Evolutionary conservation across 1,140 invertebrate species (phyloP).

Genomic region (Bombus pascuorum): DNA sequence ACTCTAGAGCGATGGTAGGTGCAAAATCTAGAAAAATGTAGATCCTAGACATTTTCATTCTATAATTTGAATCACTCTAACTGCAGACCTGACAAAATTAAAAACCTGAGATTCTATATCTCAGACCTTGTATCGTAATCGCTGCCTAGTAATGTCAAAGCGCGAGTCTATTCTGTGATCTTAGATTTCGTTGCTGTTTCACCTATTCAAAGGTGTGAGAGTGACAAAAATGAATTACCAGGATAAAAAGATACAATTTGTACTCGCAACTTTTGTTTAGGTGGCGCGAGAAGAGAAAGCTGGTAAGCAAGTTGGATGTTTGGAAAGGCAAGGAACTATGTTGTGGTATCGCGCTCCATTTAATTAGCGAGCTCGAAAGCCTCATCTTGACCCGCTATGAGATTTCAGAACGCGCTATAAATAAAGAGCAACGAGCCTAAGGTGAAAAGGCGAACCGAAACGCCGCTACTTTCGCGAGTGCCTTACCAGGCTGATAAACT

Average conservation of each 20-base stretch:
- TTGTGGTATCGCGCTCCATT: constrained; percentile 46
- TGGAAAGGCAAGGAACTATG: constrained; percentile 8
- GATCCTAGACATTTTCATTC: no score
- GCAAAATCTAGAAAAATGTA: no score
- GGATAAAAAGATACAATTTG: background rate
- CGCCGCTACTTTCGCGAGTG: constrained; percentile 11
- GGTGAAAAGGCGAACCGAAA: constrained; percentile 10
- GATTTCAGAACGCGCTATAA: constrained; percentile 52
- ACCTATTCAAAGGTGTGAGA: no score
- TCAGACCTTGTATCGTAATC: no score
- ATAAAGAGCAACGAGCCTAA: constrained; percentile 35
- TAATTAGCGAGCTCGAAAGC: constrained; percentile 61
- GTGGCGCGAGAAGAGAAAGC: background rate
- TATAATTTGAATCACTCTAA: no score
- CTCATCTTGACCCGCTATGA: constrained; percentile 52
- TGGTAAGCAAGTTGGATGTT: background rate
- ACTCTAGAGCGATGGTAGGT: no score
- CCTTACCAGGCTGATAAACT: constrained; percentile 12
- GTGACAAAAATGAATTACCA: no score
- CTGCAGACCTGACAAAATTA: no score
- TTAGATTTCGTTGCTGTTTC: no score
- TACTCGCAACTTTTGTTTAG: background rate
- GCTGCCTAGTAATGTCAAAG: no score
- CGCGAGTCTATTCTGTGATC: no score
- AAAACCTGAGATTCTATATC: no score